phyloP scores from a whole-genome alignment of 2,113 vertebrate species.

The Xiphophorus couchianus region DNA sequence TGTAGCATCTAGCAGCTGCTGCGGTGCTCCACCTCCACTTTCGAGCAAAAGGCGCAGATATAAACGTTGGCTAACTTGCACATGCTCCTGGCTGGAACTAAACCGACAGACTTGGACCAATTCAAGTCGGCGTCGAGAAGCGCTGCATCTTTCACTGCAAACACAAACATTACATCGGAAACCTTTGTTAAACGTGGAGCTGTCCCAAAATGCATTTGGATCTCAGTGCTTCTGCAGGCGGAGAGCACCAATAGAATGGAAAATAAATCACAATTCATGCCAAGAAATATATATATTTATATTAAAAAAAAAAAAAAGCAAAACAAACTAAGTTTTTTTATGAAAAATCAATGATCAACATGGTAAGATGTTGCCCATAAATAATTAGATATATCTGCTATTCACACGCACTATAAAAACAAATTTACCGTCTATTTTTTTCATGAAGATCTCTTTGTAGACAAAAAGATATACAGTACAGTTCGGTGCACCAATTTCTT shows the following conservation, averaged over 20 bases:
- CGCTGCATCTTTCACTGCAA: neutral
- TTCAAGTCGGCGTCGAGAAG: slow-evolving; percentile 61
- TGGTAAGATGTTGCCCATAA: slow-evolving; percentile 16
- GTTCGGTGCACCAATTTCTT: slow-evolving; percentile 52
- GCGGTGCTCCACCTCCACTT: slow-evolving; percentile 58
- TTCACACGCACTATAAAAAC: slow-evolving; percentile 59
- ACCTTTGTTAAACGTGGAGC: neutral
- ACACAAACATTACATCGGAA: neutral
- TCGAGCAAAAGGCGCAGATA: slow-evolving; percentile 54
- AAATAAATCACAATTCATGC: neutral
- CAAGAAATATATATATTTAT: neutral
- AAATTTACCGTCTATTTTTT: slow-evolving; percentile 34
- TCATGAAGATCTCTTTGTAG: slow-evolving; percentile 43
- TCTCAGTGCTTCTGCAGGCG: neutral
- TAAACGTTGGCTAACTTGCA: slow-evolving; percentile 21
- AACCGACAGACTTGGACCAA: slow-evolving; percentile 31
- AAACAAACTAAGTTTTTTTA: neutral
- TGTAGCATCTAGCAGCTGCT: slow-evolving; percentile 58
- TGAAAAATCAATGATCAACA: neutral
- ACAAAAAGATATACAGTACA: slow-evolving; percentile 53
- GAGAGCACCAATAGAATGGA: neutral
- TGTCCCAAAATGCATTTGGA: neutral
- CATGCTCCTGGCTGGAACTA: slow-evolving; percentile 43
- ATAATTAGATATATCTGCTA: slow-evolving; percentile 35
- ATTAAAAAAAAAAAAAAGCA: neutral